Percentiles rank a stretch among this genome's conserved stretches.
These are phyloP conservation scores for Phragmatobia fuliginosa DNA, from an alignment of 2,888 invertebrate genomes.

Conservation along the genomic window DNA sequence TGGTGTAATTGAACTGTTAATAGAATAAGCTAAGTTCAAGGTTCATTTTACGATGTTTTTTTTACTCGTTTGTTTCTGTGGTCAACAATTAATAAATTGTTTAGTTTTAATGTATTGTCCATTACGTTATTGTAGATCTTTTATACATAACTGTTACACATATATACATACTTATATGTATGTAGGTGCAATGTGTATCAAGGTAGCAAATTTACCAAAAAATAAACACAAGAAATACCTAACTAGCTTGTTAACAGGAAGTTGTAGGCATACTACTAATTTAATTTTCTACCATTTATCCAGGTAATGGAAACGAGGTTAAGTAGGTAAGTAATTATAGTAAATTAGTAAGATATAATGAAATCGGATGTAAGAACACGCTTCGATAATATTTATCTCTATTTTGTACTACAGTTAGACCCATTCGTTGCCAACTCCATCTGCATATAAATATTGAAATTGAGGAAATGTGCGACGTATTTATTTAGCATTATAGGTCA, in stretches of 20 bases:
- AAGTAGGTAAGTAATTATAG: neutral
- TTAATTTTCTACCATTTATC: neutral
- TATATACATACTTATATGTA: too few relatives aligned
- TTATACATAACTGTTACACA: neutral
- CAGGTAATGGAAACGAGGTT: neutral
- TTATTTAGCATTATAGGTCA: too few relatives aligned
- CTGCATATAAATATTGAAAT: conserved; percentile 36
- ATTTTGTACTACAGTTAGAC: neutral
- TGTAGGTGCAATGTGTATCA: neutral
- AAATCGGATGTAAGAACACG: neutral
- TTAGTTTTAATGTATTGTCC: neutral
- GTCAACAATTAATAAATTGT: neutral
- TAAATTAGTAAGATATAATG: neutral
- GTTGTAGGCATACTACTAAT: neutral
- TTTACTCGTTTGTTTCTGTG: neutral
- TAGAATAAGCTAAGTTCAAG: conserved; percentile 2
- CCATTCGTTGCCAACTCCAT: neutral
- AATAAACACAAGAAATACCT: neutral
- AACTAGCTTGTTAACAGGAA: neutral
- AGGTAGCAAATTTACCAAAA: neutral
- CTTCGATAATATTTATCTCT: neutral
- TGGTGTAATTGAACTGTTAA: neutral
- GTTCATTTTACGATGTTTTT: neutral
- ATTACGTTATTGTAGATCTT: neutral
- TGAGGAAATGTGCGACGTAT: conserved; percentile 55